Evolutionary conservation across 2,888 invertebrate species (phyloP).

Genomic region (Mycalesis mineus): DNA sequence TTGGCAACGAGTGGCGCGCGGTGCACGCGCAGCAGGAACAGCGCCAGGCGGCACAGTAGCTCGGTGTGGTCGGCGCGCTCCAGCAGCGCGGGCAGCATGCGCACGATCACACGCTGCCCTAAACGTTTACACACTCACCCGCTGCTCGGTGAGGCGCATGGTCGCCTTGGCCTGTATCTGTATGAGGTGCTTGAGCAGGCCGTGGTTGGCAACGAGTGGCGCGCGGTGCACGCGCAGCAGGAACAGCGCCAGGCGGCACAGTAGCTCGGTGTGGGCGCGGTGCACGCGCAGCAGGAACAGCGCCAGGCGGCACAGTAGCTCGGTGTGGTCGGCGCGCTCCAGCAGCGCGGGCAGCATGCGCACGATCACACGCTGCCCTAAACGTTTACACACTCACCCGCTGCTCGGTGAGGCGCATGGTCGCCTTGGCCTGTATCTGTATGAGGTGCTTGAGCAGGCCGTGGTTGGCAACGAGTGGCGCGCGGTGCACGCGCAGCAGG

Average conservation of each 20-base stretch:
- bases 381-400: constrained; percentile 81
- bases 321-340: constrained; percentile 81
- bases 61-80: constrained; percentile 85
- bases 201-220: constrained; percentile 85
- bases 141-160: constrained; percentile 76
- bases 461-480: constrained; percentile 86
- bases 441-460: constrained; percentile 82
- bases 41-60: constrained; percentile 84
- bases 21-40: constrained; percentile 87
- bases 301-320: too few species aligned
- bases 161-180: constrained; percentile 80
- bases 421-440: constrained; percentile 79
- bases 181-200: constrained; percentile 82
- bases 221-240: constrained; percentile 86
- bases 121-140: constrained; percentile 81
- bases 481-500: constrained; percentile 85
- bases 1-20: constrained; percentile 88
- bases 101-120: constrained; percentile 86
- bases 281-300: too few species aligned
- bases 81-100: constrained; percentile 83
- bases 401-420: constrained; percentile 76
- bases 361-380: constrained; percentile 87
- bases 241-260: constrained; percentile 87
- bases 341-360: constrained; percentile 83
- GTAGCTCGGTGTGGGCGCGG: constrained; percentile 87